These are phyloP conservation scores for Rhodeus uyekii DNA, from an alignment of 2,797 vertebrate genomes.

Conservation along the genomic window DNA sequence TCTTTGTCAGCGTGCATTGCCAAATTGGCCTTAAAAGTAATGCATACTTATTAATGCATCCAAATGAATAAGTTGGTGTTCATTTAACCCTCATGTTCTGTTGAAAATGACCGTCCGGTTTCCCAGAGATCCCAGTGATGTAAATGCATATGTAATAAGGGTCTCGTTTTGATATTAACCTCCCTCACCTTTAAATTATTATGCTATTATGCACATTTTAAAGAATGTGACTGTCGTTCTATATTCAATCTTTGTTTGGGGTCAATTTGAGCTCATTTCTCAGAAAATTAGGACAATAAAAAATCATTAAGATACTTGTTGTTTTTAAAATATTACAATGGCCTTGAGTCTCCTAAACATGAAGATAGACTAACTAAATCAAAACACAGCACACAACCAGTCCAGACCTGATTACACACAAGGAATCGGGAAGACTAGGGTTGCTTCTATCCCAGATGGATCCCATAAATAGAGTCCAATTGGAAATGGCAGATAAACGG, in stretches of 20 bases:
- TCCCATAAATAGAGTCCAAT: conserved; percentile 54
- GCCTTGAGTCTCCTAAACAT: neutral
- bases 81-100: neutral
- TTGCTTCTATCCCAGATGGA: conserved; percentile 37
- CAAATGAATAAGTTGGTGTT: neutral
- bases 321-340: neutral
- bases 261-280: neutral
- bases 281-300: neutral
- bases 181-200: neutral
- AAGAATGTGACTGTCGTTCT: too few species aligned
- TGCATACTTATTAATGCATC: neutral
- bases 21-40: conserved; percentile 14
- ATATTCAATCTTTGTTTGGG: neutral
- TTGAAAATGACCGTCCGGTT: neutral
- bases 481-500: conserved; percentile 56
- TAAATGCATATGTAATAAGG: neutral
- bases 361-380: neutral
- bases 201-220: too few species aligned
- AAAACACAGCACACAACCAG: conserved; percentile 15
- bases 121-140: neutral
- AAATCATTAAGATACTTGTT: neutral
- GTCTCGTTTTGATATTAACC: neutral
- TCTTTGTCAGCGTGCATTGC: conserved; percentile 19
- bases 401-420: conserved; percentile 22
- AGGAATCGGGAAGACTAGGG: conserved; percentile 25